Percentiles rank a stretch among this genome's conserved stretches.
Conservation (phyloP, 2,113 vertebrate species). For the Penelope pileata region DNA sequence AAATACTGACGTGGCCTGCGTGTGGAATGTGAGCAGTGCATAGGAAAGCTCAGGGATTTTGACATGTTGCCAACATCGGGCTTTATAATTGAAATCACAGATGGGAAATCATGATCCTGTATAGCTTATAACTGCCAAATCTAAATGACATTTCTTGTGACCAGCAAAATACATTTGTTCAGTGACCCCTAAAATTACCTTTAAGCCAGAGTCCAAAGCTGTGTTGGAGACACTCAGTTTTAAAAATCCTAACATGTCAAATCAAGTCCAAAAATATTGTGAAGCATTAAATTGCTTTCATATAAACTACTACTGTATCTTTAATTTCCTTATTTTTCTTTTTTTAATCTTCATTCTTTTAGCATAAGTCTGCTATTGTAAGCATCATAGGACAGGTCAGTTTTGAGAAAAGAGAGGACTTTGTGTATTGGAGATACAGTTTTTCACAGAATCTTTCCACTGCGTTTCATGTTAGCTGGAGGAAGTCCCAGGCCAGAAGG, state of each 20-base stretch:
- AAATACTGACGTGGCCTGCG: fast-evolving
- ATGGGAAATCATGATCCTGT: background rate
- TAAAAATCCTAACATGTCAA: background rate
- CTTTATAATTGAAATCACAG: background rate
- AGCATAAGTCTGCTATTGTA: background rate
- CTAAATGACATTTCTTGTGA: background rate
- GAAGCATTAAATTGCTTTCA: background rate
- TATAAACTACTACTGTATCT: background rate
- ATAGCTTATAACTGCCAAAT: background rate
- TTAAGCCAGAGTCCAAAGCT: background rate
- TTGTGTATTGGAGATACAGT: background rate
- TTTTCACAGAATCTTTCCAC: background rate
- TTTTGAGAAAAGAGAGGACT: background rate
- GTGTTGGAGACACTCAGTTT: background rate
- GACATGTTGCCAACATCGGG: background rate
- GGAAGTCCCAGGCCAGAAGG: background rate
- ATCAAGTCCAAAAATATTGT: background rate
- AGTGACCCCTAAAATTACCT: background rate
- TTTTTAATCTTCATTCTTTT: background rate
- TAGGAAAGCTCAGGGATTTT: background rate
- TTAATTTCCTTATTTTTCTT: background rate
- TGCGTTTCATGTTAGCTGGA: background rate
- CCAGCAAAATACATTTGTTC: background rate
- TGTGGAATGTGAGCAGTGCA: background rate
- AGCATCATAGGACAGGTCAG: background rate